phyloP scores from a whole-genome alignment of 2,797 vertebrate species.

The Gephyroberyx darwinii region DNA sequence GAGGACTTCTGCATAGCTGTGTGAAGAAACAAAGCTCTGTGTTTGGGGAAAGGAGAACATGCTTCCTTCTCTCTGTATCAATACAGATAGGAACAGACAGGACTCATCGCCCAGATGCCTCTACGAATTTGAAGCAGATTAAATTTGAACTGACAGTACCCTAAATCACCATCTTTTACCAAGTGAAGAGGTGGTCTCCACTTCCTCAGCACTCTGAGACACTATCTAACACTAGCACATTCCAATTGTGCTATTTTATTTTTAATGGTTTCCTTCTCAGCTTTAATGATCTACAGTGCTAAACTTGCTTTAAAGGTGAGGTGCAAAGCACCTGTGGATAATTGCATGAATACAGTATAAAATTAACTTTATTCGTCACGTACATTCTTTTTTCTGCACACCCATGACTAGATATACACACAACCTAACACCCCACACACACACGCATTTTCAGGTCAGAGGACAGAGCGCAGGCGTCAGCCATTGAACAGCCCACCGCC shows the following conservation, averaged over 20 bases:
- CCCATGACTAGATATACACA: too few relatives aligned
- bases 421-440: too few relatives aligned
- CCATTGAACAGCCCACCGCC: too few relatives aligned
- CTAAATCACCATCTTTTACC: constrained; percentile 51
- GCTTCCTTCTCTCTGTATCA: constrained; percentile 54
- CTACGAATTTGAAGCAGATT: constrained; percentile 57
- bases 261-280: constrained; percentile 10
- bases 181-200: constrained; percentile 19
- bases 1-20: constrained; percentile 25
- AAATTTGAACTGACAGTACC: constrained; percentile 54
- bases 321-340: background rate
- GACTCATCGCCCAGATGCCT: constrained; percentile 48
- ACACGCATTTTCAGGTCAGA: too few relatives aligned
- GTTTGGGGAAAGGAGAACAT: constrained; percentile 14
- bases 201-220: constrained; percentile 16
- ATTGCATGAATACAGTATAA: background rate
- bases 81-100: constrained; percentile 56
- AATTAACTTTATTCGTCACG: too few relatives aligned
- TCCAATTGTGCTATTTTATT: constrained; percentile 6
- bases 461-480: too few relatives aligned
- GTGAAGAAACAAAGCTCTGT: constrained; percentile 31
- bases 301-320: background rate
- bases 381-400: too few relatives aligned
- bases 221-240: background rate
- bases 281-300: background rate